Percentiles rank a stretch among this genome's conserved stretches.
Evolutionary conservation across 2,797 vertebrate genomes (phyloP).

Genomic region (Phalloptychus januarius): DNA sequence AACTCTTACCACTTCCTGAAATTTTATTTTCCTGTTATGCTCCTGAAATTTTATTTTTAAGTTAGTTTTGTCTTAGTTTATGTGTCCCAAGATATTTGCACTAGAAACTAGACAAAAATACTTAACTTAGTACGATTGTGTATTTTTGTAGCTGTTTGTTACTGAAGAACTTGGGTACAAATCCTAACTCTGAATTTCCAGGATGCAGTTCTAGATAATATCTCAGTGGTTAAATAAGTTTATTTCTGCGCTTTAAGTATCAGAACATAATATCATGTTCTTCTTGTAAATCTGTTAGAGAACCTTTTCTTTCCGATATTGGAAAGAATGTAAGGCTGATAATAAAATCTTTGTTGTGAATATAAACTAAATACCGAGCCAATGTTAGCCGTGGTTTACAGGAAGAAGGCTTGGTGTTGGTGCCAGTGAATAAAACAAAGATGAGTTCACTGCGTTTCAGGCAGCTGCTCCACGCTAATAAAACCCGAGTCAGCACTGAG

Average conservation of each 20-base stretch:
- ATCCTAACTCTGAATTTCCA: background rate
- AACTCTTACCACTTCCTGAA: too few species aligned
- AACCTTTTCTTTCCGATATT: background rate
- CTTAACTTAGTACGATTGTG: too few species aligned
- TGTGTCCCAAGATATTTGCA: too few species aligned
- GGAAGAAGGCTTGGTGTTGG: background rate
- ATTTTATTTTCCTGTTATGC: too few species aligned
- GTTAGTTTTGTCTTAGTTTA: too few species aligned
- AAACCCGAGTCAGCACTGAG: conserved; percentile 45
- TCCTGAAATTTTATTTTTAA: too few species aligned
- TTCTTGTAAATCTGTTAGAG: background rate
- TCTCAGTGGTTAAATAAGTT: background rate
- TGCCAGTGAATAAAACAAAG: conserved; percentile 15
- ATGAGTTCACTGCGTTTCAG: conserved; percentile 1
- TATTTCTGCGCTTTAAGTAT: background rate
- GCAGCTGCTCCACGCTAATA: conserved; percentile 29
- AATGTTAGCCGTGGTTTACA: background rate
- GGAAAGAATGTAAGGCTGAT: background rate
- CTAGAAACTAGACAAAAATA: too few species aligned
- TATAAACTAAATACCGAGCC: conserved; percentile 5
- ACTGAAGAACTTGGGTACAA: background rate
- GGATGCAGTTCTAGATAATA: background rate
- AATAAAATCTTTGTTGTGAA: background rate
- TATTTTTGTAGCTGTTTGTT: too few species aligned
- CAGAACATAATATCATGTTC: background rate